These are phyloP conservation scores for Lepus europaeus DNA, from an alignment of 2,113 vertebrate genomes.

Conservation along the genomic window DNA sequence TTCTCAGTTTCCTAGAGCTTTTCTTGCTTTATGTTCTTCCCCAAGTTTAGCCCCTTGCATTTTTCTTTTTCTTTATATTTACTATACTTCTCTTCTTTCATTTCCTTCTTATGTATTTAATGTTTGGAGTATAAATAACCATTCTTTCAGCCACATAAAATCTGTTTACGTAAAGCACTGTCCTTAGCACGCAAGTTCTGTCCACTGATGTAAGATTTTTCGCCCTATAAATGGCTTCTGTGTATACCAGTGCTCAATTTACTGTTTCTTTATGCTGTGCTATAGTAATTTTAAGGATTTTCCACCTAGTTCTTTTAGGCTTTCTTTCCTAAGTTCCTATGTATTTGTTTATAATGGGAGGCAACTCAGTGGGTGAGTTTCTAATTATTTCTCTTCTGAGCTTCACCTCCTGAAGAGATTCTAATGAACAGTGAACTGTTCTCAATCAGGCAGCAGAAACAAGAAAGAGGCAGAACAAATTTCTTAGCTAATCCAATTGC, in stretches of 20 bases:
- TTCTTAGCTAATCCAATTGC: conserved; percentile 34
- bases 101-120: neutral
- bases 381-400: conserved; percentile 41
- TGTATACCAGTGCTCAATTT: neutral
- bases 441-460: conserved; percentile 25
- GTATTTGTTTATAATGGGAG: conserved; percentile 1
- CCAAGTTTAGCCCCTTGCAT: neutral
- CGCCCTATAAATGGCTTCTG: neutral
- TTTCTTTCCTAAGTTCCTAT: neutral
- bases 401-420: neutral
- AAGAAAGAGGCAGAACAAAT: conserved; percentile 21
- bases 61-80: neutral
- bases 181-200: neutral
- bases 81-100: conserved; percentile 5
- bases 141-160: neutral
- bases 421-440: conserved; percentile 38
- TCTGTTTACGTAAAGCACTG: neutral
- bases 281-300: neutral
- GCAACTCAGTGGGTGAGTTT: neutral
- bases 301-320: neutral
- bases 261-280: neutral
- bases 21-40: neutral
- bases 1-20: neutral
- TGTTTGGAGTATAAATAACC: neutral
- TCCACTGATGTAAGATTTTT: neutral